Base-by-base conservation (phyloP, 2,888 invertebrate species). In the Diogma glabrata region DNA sequence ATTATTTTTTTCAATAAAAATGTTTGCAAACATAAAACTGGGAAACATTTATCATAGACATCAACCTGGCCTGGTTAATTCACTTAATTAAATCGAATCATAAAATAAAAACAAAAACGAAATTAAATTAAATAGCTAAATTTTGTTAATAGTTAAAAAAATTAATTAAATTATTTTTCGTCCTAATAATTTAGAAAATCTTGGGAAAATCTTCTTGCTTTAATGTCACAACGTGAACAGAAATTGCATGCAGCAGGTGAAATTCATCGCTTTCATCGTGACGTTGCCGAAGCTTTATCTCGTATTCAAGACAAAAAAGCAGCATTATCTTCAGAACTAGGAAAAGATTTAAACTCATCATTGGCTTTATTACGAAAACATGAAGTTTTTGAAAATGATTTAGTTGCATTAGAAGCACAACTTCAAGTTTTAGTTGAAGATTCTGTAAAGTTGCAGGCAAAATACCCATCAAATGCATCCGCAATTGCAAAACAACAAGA, bases 261-360 rank as follows among this genome's bases (percentile, higher is more conserved):
- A 73, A 92, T 97, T 57, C 97, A 97, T 70, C 81, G 94, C 51
- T 97, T 95, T 78, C 96, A 97, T 72, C 81, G 95, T 50, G 96
- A 96, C 70, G 92, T 89, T 2, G 89, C 87, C 19, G 95, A 96
- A 64, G 87, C 93, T 2, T 69, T 92, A 8, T 84, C 88, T 36
- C 76, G 95, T 20, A 93, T 92, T 36, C 89, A 87, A 58, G 94
- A 92, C 66, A 92, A 94, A 64, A 82, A 87, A 55, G 86, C 87
- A 0, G 85, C 84, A 3, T 78, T 97, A 38, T 87, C 88, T 1
- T 83, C 83, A 2, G 87, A 88, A 57, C 71, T 84, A 14, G 84
- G 83, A 58, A 75, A 88, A 47, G 94, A 95, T 71, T 75, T 91
- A 50, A 87, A 92, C 60, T 86, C 90, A 0, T 92, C 92, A 5